Conservation (phyloP, 2,113 vertebrate species). For the Chroicocephalus ridibundus region DNA sequence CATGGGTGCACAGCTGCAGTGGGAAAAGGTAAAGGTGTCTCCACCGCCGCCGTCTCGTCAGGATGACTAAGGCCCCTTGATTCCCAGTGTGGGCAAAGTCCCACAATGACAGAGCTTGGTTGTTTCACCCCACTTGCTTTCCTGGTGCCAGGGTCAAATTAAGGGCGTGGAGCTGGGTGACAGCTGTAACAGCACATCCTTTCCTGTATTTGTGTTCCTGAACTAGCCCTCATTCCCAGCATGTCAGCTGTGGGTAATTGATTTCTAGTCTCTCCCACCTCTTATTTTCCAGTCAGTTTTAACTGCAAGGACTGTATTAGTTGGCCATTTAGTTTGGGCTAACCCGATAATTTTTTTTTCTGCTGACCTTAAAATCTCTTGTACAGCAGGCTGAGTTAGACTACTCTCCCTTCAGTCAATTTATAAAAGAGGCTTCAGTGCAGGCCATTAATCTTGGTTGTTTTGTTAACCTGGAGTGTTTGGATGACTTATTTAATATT, state of each 20-base stretch:
- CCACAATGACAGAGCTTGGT: not conserved
- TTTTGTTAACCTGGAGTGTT: not conserved
- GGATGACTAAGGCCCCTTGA: not conserved
- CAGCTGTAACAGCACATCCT: not conserved
- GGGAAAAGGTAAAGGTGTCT: not conserved
- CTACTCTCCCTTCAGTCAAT: not conserved
- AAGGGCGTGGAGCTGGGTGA: not conserved
- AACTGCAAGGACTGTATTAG: not conserved
- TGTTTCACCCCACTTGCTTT: not conserved
- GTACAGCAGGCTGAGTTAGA: not conserved
- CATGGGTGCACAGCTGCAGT: not conserved
- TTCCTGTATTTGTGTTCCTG: not conserved
- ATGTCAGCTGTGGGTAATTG: not conserved
- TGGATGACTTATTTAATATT: not conserved
- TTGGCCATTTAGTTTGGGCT: not conserved
- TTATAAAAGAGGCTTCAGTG: not conserved
- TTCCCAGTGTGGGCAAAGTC: not conserved
- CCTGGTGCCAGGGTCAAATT: not conserved
- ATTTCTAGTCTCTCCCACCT: not conserved
- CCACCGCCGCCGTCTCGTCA: accelerated
- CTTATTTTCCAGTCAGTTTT: not conserved
- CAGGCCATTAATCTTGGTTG: not conserved
- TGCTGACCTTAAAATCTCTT: not conserved
- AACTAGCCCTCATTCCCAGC: not conserved
- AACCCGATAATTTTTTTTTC: not conserved